Evolutionary conservation across 1,140 invertebrate genomes (phyloP).

Genomic region (Andricus grossulariae): DNA sequence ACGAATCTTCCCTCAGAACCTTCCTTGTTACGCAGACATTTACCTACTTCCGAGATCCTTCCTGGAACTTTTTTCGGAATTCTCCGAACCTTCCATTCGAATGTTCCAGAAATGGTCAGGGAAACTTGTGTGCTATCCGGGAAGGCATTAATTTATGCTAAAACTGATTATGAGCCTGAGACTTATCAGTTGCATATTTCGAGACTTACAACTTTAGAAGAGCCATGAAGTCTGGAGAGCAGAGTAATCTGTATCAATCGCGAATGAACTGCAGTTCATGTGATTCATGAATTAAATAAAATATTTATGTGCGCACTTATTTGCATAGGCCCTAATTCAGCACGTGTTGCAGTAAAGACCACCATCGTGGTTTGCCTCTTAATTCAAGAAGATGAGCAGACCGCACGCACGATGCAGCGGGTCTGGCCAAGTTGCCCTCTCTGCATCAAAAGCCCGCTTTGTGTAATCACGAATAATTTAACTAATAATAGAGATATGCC

Average conservation of each 20-base stretch:
- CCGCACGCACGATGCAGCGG: conserved; percentile 53
- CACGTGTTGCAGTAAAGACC: conserved; percentile 38
- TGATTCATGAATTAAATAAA: conserved; percentile 32
- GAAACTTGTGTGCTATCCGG: too few species aligned
- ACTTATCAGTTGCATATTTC: too few species aligned
- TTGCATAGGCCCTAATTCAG: conserved; percentile 40
- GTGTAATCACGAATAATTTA: conserved; percentile 58
- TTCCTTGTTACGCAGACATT: too few species aligned
- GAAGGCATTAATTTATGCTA: too few species aligned
- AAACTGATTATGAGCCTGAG: too few species aligned
- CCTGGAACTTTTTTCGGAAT: too few species aligned
- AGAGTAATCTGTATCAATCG: neutral
- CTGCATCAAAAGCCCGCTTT: conserved; percentile 52
- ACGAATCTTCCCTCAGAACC: too few species aligned
- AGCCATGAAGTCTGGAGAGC: neutral
- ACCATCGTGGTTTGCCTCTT: conserved; percentile 43
- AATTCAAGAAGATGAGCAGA: conserved; percentile 49
- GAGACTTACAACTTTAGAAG: neutral
- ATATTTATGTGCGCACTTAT: conserved; percentile 23
- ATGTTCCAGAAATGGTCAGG: too few species aligned
- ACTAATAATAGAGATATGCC: conserved; percentile 64
- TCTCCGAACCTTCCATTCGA: too few species aligned
- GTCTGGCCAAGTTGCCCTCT: conserved; percentile 49
- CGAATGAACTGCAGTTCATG: neutral
- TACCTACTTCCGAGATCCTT: too few species aligned